Percentiles rank a stretch among this genome's conserved stretches.
Conservation (phyloP, 2,113 vertebrate genomes). For the Dromaius novaehollandiae region DNA sequence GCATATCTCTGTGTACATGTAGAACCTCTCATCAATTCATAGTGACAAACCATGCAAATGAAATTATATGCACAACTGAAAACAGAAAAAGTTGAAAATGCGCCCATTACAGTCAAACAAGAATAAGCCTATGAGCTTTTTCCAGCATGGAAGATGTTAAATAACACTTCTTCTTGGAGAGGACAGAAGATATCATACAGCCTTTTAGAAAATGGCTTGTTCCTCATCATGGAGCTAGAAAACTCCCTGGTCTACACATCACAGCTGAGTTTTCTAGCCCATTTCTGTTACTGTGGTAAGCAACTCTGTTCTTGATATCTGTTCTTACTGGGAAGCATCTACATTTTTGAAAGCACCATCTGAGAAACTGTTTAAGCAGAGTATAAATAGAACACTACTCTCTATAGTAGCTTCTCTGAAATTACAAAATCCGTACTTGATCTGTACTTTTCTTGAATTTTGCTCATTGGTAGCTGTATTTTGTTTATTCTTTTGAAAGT, state of each 20-base stretch:
- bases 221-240: not conserved
- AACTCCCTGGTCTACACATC: not conserved
- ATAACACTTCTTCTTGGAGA: not conserved
- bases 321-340: not conserved
- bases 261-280: not conserved
- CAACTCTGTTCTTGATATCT: not conserved
- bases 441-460: not conserved
- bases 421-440: not conserved
- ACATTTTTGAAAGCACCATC: not conserved
- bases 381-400: not conserved
- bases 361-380: not conserved
- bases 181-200: not conserved
- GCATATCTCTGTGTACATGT: not conserved
- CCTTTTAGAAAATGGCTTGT: not conserved
- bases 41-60: not conserved
- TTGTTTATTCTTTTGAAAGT: not conserved
- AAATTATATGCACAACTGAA: not conserved
- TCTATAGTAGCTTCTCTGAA: not conserved
- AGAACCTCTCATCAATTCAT: not conserved
- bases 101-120: not conserved
- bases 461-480: not conserved
- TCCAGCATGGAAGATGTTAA: not conserved
- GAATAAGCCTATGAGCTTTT: not conserved
- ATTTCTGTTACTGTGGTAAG: not conserved
- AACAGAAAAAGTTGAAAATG: not conserved